Evolutionary conservation across 2,113 vertebrate species (phyloP), one percentile per base, ranked within the genome.

Genomic region (Nycticryphes semicollaris): DNA sequence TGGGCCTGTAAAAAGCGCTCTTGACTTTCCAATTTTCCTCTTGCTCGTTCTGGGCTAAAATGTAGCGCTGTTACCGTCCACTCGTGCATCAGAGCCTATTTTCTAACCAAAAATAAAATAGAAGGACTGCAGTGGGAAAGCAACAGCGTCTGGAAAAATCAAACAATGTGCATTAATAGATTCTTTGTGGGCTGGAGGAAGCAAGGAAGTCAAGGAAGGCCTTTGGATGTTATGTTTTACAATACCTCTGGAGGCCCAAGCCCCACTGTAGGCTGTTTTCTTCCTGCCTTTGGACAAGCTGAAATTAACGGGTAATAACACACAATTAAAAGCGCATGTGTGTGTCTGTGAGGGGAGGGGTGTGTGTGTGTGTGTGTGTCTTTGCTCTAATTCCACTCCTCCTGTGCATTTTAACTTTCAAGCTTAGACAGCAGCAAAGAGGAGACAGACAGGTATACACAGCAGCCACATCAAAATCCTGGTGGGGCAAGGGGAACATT

Each of bases 381-480:
- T 86, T 93, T 87, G 62, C 74, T 92, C 64, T 88, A 93, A 89
- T 94, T 96, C 97, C 82, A 81, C 95, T 95, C 91, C 70, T 95
- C 83, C 89, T 91, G 96, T 78, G 91, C 94, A 94, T 94, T 97
- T 96, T 91, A 96, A 92, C 96, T 97, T 95, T 96, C 94, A 95
- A 85, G 82, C 87, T 70, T 78, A 90, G 91, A 91, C 92, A 83
- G 81, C 54, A 13, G 81, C 68, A 87, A 95, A 91, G 92, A 97
- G 89, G 84, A 87, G 95, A 96, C 95, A 97, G 94, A 90, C 96
- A 96, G 97, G 97, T 96, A 95, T 78, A 95, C 79, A 94, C 33
- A 94, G 93, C 96, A 90, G 97, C 96, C 97, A 98, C 98, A 98
- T 98, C 97, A 98, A 98, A 98, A 97, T 97, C 97, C 96, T 96